Evolutionary conservation across 2,888 invertebrate genomes (phyloP).

Genomic region (Ypsolopha scabrella): DNA sequence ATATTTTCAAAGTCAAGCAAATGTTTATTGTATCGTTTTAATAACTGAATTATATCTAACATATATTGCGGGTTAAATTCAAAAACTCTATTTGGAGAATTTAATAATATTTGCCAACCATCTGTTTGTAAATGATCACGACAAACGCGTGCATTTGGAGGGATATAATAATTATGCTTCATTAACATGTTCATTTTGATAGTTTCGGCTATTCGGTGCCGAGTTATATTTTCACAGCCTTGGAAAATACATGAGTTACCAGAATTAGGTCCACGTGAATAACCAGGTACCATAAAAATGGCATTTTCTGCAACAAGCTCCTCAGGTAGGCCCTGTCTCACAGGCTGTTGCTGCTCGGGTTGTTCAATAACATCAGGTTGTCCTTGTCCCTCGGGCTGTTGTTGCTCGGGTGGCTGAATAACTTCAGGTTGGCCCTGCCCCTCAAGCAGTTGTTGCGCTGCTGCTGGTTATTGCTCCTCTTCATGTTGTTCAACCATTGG

Average conservation of each 20-base stretch:
- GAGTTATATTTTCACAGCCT: slow-evolving; percentile 1
- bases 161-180: slow-evolving; percentile 5
- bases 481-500: neutral
- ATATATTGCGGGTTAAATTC: slow-evolving; percentile 6
- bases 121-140: slow-evolving; percentile 8
- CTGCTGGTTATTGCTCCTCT: slow-evolving; percentile 2
- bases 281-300: slow-evolving; percentile 4
- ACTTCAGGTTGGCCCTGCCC: slow-evolving; percentile 1
- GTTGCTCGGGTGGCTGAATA: slow-evolving; percentile 3
- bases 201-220: slow-evolving; percentile 4
- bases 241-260: slow-evolving; percentile 5
- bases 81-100: slow-evolving; percentile 9
- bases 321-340: neutral
- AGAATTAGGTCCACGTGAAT: slow-evolving; percentile 4
- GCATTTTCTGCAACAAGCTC: slow-evolving; percentile 1
- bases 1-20: slow-evolving; percentile 7
- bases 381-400: slow-evolving; percentile 3
- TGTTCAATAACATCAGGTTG: neutral
- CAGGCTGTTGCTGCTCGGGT: no score
- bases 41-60: slow-evolving; percentile 5
- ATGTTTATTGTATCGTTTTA: slow-evolving; percentile 4
- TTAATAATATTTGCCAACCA: slow-evolving; percentile 9
- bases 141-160: slow-evolving; percentile 5
- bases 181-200: slow-evolving; percentile 4
- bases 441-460: slow-evolving; percentile 2